phyloP scores from a whole-genome alignment of 2,888 invertebrate species.

The Xylota sylvarum region DNA sequence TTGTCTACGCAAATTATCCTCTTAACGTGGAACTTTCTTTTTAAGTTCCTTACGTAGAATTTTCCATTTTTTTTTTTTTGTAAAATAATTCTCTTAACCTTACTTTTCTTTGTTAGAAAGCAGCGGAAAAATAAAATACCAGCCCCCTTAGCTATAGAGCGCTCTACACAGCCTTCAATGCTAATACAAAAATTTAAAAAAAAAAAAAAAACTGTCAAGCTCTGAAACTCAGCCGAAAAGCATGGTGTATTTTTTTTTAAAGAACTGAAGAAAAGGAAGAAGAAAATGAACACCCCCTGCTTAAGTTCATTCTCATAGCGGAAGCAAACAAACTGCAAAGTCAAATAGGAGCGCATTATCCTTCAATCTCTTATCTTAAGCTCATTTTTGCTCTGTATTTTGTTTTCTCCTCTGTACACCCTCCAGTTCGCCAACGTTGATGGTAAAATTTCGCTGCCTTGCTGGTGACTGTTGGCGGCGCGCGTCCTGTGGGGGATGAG shows the following conservation, averaged over 20 bases:
- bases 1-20: slow-evolving; percentile 68
- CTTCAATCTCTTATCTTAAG: slow-evolving; percentile 71
- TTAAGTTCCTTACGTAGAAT: slow-evolving; percentile 51
- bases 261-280: slow-evolving; percentile 27
- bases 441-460: slow-evolving; percentile 22
- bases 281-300: slow-evolving; percentile 47
- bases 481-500: not conserved
- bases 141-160: slow-evolving; percentile 1
- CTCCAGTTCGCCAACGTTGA: slow-evolving; percentile 8
- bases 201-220: slow-evolving; percentile 20
- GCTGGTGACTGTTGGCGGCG: slow-evolving; percentile 3
- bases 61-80: slow-evolving; percentile 28
- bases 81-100: slow-evolving; percentile 15
- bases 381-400: slow-evolving; percentile 62
- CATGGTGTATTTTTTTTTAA: slow-evolving; percentile 2
- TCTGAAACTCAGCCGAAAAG: slow-evolving; percentile 36
- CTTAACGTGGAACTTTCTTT: slow-evolving; percentile 53
- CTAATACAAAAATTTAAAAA: not conserved
- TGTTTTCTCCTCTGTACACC: slow-evolving; percentile 37
- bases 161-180: slow-evolving; percentile 1
- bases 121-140: not conserved
- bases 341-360: slow-evolving; percentile 74
- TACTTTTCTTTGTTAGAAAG: not conserved
- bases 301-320: slow-evolving; percentile 67
- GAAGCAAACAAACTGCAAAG: slow-evolving; percentile 75